Base-by-base conservation (phyloP, 1,140 invertebrate species). In the Phenacoccus solenopsis region DNA sequence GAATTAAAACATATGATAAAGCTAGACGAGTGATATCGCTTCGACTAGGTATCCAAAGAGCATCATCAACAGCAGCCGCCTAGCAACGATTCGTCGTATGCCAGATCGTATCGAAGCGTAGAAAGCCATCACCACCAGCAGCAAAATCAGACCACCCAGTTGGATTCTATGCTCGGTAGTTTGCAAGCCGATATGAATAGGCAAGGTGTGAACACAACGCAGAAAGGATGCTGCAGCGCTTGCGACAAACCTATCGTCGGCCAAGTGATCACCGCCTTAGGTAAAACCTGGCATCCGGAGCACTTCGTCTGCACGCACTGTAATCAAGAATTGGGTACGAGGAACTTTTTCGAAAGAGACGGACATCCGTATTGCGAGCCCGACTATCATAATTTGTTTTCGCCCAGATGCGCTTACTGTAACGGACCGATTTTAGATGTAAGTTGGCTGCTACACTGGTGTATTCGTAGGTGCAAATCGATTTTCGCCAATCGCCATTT, bases 201-300 rank as follows among this genome's bases (percentile, higher is more conserved):
- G 78, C 96, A 98, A 85, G 96, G 96, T 80, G 90, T 98, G 28
- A 95, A 90, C 78, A 96, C 94, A 22, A 94, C 94, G 72, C 93
- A 98, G 77, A 98, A 98, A 82, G 97, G 96, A 75, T 95, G 94
- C 81, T 98, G 96, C 87, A 94, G 87, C 77, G 94, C 93, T 69
- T 99, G 96, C 84, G 91, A 95, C 79, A 98, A 99, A 77, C 93
- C 95, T 20, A 98, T 99, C 80, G 93, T 98, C 35, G 96, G 96
- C 73, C 94, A 97, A 86, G 90, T 94, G 68, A 91, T 97, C 74
- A 98, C 95, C 30, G 97, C 97, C 0, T 77, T 99, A 74, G 97
- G 96, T 27, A 93, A 95, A 80, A 97, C 96, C n/a, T 99, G 96
- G 96, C 97, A 99, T 81, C 95, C 96, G 12, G 96, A 99, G 81